A percentile compares a stretch with the other conserved stretches of the same genome.
Conservation (phyloP, 2,797 vertebrate species). For the Lemur catta region DNA sequence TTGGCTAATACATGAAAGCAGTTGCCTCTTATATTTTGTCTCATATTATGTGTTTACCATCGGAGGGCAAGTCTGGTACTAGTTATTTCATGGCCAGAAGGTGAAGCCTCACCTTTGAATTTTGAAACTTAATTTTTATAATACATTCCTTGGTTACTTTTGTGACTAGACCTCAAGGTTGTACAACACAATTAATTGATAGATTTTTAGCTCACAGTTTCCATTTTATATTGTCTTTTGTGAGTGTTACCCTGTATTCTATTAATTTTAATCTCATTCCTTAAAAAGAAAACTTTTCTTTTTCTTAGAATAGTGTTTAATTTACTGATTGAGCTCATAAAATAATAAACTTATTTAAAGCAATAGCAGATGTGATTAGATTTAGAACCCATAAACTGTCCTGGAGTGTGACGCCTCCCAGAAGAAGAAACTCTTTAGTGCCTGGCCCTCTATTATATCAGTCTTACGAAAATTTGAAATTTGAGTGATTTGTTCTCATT, state of each 20-base stretch:
- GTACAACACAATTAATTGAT: slow-evolving; percentile 66
- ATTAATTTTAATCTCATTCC: slow-evolving; percentile 73
- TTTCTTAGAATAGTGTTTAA: slow-evolving; percentile 45
- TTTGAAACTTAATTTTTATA: slow-evolving; percentile 62
- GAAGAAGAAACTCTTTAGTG: slow-evolving; percentile 41
- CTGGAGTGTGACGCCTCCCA: slow-evolving; percentile 9
- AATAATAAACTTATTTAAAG: slow-evolving; percentile 53
- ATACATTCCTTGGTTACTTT: slow-evolving; percentile 68
- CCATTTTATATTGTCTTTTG: slow-evolving; percentile 56
- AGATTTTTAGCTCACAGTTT: slow-evolving; percentile 64
- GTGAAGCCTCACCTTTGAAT: slow-evolving; percentile 42
- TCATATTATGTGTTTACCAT: background rate
- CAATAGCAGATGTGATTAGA: background rate
- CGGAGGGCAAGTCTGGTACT: background rate
- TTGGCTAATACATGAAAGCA: background rate
- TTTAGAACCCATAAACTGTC: background rate
- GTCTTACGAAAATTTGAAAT: slow-evolving; percentile 73
- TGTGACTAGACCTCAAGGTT: slow-evolving; percentile 61
- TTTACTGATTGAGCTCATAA: slow-evolving; percentile 62
- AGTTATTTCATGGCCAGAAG: slow-evolving; percentile 42
- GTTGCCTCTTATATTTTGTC: background rate
- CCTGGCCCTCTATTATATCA: slow-evolving; percentile 69
- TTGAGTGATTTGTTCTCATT: slow-evolving; percentile 62
- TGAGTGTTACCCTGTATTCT: slow-evolving; percentile 69
- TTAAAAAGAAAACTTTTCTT: slow-evolving; percentile 69